Percentiles rank a stretch among this genome's conserved stretches.
Conservation (phyloP, 2,797 vertebrate genomes). For the Parauchenoglanis punctatus region DNA sequence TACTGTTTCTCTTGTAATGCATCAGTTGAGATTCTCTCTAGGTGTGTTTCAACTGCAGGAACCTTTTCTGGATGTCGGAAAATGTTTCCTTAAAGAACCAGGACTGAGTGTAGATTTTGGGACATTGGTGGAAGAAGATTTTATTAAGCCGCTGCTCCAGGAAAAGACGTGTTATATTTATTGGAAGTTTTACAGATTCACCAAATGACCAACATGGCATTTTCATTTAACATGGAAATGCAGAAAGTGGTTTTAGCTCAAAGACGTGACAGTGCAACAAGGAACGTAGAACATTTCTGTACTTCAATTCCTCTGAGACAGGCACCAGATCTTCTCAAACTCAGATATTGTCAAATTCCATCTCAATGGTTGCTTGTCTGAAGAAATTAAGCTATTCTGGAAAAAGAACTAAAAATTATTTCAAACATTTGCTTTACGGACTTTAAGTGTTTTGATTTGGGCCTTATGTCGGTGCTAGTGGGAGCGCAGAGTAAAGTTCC, state of each 20-base stretch:
- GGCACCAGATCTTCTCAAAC: neutral
- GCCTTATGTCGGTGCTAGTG: neutral
- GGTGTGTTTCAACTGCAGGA: slow-evolving; percentile 7
- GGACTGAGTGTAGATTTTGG: neutral
- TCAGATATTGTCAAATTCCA: neutral
- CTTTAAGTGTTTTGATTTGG: neutral
- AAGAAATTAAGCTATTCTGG: neutral
- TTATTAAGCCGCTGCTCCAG: neutral
- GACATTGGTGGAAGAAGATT: too few species aligned
- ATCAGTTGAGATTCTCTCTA: neutral
- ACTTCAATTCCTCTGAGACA: neutral
- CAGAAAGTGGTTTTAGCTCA: neutral
- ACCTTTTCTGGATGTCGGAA: neutral
- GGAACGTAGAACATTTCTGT: neutral
- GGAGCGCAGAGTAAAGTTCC: neutral
- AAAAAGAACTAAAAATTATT: neutral
- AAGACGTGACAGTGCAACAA: neutral
- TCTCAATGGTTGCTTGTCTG: neutral
- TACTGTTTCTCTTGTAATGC: neutral
- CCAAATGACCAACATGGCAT: too few species aligned
- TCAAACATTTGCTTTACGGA: too few species aligned
- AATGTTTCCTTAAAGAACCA: neutral
- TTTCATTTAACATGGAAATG: neutral
- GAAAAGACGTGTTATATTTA: neutral
- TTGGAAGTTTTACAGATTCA: neutral